phyloP scores from a whole-genome alignment of 2,797 vertebrate species.

The Scyliorhinus canicula region DNA sequence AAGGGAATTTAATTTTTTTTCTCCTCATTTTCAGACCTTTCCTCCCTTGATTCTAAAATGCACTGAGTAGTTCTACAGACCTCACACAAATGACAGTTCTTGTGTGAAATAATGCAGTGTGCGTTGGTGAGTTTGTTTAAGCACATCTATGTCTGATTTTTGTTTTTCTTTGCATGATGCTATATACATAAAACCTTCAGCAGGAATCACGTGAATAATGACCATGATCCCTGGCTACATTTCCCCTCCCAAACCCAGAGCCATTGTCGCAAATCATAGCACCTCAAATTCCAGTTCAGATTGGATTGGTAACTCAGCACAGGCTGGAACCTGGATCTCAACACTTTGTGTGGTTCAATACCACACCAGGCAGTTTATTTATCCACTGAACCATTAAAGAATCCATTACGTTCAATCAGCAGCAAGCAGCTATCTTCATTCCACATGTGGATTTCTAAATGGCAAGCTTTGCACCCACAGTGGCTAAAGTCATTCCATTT shows the following conservation, averaged over 20 bases:
- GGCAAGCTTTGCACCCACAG: neutral
- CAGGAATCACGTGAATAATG: neutral
- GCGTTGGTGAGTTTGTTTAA: neutral
- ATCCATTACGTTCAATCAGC: neutral
- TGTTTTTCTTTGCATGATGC: neutral
- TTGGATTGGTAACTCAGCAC: neutral
- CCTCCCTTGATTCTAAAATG: neutral
- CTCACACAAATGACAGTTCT: neutral
- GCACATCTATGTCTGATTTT: neutral
- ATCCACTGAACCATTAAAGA: neutral
- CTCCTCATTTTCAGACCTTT: neutral
- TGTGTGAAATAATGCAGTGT: neutral
- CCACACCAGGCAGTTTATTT: neutral
- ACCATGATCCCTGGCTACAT: neutral
- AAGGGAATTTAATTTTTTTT: neutral
- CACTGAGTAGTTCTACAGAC: neutral
- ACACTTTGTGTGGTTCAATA: neutral
- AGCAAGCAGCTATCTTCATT: neutral
- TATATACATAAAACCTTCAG: neutral
- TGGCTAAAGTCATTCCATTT: neutral
- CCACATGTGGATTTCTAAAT: neutral
- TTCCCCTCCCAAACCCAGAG: neutral
- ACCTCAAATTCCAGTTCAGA: neutral
- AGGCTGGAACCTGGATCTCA: neutral
- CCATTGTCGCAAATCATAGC: neutral